A percentile compares a stretch with the other conserved stretches of the same genome.
These are phyloP conservation scores for Tiliacea aurago DNA, from an alignment of 2,888 invertebrate species.

Conservation along the genomic window DNA sequence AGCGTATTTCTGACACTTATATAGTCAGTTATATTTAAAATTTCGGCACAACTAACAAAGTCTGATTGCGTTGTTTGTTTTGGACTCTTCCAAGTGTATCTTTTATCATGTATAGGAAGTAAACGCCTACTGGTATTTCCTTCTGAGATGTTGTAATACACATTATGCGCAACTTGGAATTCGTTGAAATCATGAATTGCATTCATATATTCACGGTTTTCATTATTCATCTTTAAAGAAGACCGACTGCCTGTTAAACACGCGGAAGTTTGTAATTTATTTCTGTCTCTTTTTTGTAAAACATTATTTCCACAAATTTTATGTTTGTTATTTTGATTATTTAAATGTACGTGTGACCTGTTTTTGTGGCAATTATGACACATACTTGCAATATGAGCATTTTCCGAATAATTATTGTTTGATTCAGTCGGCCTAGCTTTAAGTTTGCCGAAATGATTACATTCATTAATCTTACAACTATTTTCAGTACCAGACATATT, in stretches of 20 bases:
- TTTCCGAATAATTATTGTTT: slow-evolving; percentile 9
- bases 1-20: slow-evolving; percentile 69
- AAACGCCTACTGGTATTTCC: neutral
- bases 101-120: slow-evolving; percentile 13
- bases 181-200: slow-evolving; percentile 19
- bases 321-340: neutral
- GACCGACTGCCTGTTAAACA: slow-evolving; percentile 8
- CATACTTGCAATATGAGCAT: neutral
- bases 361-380: slow-evolving; percentile 1
- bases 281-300: slow-evolving; percentile 5
- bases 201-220: slow-evolving; percentile 11
- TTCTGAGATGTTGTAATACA: slow-evolving; percentile 15
- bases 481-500: slow-evolving; percentile 7
- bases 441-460: neutral
- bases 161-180: slow-evolving; percentile 2
- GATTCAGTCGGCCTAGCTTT: neutral
- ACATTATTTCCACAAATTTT: neutral
- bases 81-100: neutral
- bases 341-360: neutral
- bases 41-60: slow-evolving; percentile 4
- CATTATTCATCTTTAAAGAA: slow-evolving; percentile 12
- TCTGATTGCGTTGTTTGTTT: slow-evolving; percentile 8
- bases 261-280: neutral
- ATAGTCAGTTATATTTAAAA: slow-evolving; percentile 58
- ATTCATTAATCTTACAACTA: neutral